Base-by-base conservation (phyloP, 2,797 vertebrate species). In the Micropoecilia bifurca region DNA sequence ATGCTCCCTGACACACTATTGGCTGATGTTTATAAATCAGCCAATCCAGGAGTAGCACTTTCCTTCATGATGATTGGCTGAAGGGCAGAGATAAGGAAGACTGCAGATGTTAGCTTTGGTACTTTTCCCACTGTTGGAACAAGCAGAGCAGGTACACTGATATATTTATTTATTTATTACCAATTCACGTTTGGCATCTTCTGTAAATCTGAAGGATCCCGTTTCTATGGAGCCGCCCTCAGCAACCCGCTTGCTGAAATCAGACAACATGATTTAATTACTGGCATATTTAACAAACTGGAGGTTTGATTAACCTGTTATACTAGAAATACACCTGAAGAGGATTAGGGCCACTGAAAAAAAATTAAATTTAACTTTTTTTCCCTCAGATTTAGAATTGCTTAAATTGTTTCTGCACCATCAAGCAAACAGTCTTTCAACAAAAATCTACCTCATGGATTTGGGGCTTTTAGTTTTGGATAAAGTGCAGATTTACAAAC, bases 101-200 rank as follows among this genome's bases (percentile, higher is more conserved):
- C 48, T 7, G 18, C 20, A 22, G 48, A 50, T 50, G 48, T 50
- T 50, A 20, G 48, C 20, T 43, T 22, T 6, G 2, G 18, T 50
- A 22, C 2, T 50, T 50, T 57, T 28, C n/a, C 9, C 0, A 0
- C 55, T 28, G 9, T 4, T 57, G 55, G 55, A 8, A 57, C 55
- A 57, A 57, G n/a, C 55, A 57, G 55, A 57, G 55, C 55, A 57
- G 55, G 1, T 57, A 1, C 4, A 57, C 25, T 57, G 25, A 57
- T 57, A 25, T 28, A 57, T n/a, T 57, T 25, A 6, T 48, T 48
- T 7, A 47, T 16, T 47, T 4, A 16, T 47, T 94, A 98, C 97
- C 96, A 94, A 81, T 84, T 87, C 78, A 46, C 0, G 81, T 75
- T 94, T 93, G 80, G 93, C 91, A 63, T 95, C 96, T 78, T 95